Percentiles rank a stretch among this genome's conserved stretches.
Evolutionary conservation across 2,888 invertebrate species (phyloP).

Genomic region (Petrolisthes manimaculis): DNA sequence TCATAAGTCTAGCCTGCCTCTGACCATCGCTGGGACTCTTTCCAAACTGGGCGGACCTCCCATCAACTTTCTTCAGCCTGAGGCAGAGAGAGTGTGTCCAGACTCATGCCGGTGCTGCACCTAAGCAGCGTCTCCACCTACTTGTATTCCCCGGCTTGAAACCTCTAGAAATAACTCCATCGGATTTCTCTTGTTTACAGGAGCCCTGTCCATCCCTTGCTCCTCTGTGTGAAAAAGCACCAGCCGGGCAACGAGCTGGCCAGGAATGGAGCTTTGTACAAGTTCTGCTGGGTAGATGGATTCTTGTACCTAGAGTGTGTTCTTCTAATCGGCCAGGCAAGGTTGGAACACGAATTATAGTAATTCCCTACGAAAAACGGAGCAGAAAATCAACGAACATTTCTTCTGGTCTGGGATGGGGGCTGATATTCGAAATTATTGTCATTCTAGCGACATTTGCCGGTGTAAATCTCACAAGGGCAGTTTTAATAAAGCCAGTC

Average conservation of each 20-base stretch:
- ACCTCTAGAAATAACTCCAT: background rate
- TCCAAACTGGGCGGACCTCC: no score
- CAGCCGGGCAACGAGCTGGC: background rate
- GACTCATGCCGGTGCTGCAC: background rate
- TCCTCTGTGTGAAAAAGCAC: background rate
- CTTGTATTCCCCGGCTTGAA: background rate
- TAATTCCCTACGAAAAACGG: background rate
- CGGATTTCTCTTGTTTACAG: constrained; percentile 1
- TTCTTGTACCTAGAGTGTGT: constrained; percentile 18
- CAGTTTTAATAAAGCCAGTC: background rate
- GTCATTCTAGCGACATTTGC: constrained; percentile 18
- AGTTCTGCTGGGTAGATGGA: background rate
- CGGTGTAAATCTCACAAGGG: background rate
- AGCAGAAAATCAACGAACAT: background rate
- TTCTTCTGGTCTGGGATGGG: constrained; percentile 28
- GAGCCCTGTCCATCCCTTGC: background rate
- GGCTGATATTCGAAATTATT: constrained; percentile 2
- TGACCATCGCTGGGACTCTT: no score
- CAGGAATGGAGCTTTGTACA: no score
- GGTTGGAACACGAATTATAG: constrained; percentile 2
- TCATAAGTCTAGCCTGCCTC: no score
- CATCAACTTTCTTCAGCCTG: background rate
- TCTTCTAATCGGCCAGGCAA: background rate
- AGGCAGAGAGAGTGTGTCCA: background rate
- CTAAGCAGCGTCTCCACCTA: background rate